Evolutionary conservation across 1,140 invertebrate species (phyloP).

Genomic region (Hesperophylax magnus): DNA sequence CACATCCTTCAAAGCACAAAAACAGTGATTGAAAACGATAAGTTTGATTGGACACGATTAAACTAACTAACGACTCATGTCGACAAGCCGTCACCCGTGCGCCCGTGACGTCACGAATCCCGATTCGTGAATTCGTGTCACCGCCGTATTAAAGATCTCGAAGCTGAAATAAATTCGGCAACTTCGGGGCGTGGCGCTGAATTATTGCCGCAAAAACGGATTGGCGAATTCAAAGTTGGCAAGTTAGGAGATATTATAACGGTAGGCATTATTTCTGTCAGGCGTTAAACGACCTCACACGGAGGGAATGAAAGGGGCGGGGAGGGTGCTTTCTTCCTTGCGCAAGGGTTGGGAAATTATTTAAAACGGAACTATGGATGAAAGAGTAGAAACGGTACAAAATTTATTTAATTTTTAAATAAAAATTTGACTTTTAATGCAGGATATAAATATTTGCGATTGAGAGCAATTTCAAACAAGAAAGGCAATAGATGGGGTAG

Average conservation of each 20-base stretch:
- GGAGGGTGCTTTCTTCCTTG: neutral
- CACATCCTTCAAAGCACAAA: neutral
- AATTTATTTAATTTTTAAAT: no score
- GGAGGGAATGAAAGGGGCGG: neutral
- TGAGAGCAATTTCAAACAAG: no score
- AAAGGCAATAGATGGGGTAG: no score
- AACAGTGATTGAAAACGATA: neutral
- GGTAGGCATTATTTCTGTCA: constrained; percentile 40
- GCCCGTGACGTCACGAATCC: neutral
- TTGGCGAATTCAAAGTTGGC: constrained; percentile 25
- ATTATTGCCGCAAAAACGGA: constrained; percentile 25
- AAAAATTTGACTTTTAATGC: no score
- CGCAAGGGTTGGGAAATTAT: neutral
- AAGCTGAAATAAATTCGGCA: constrained; percentile 1
- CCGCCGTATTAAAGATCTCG: neutral
- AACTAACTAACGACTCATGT: constrained; percentile 3
- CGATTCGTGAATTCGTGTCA: neutral
- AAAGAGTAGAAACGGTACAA: no score
- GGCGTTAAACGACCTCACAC: constrained; percentile 36
- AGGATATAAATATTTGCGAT: no score
- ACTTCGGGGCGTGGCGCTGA: neutral
- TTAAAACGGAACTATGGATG: no score
- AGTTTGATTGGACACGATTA: neutral
- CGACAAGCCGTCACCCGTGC: neutral
- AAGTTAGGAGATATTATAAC: constrained; percentile 37